These are phyloP conservation scores for Acipenser oxyrinchus DNA, from an alignment of 2,797 vertebrate species.

Conservation along the genomic window DNA sequence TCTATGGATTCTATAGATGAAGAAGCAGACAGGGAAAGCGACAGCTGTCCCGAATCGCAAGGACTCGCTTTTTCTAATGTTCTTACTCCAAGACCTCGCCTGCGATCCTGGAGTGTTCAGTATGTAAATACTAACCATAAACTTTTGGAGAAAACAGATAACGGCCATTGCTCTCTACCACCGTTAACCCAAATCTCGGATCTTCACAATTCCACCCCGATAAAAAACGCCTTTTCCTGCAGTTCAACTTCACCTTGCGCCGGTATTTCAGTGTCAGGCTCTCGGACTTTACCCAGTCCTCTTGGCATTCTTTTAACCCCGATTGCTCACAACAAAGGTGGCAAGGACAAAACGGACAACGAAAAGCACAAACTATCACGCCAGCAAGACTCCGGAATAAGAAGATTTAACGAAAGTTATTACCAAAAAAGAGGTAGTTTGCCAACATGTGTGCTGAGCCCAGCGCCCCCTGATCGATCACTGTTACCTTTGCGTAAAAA, in stretches of 20 bases:
- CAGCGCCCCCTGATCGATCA: conserved; percentile 37
- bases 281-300: conserved; percentile 18
- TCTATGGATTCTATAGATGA: conserved; percentile 58
- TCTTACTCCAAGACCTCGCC: conserved; percentile 29
- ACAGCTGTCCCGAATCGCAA: conserved; percentile 10
- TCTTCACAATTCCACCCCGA: conserved; percentile 7
- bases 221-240: conserved; percentile 21
- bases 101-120: conserved; percentile 3
- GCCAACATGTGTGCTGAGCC: conserved; percentile 41
- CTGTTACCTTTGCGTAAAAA: conserved; percentile 32
- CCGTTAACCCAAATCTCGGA: conserved; percentile 17
- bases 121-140: conserved; percentile 9
- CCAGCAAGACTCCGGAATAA: conserved; percentile 17
- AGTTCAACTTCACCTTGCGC: not conserved
- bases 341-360: conserved; percentile 9
- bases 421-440: conserved; percentile 58
- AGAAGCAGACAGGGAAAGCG: conserved; percentile 37
- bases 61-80: conserved; percentile 26
- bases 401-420: conserved; percentile 46
- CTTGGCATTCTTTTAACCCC: conserved; percentile 47
- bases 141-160: not conserved
- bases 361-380: conserved; percentile 9
- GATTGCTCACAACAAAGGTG: conserved; percentile 23
- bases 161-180: conserved; percentile 12
- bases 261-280: not conserved